A percentile compares a stretch with the other conserved stretches of the same genome.
These are phyloP conservation scores for Nyctereutes procyonoides DNA, from an alignment of 2,113 vertebrate genomes.

Conservation along the genomic window DNA sequence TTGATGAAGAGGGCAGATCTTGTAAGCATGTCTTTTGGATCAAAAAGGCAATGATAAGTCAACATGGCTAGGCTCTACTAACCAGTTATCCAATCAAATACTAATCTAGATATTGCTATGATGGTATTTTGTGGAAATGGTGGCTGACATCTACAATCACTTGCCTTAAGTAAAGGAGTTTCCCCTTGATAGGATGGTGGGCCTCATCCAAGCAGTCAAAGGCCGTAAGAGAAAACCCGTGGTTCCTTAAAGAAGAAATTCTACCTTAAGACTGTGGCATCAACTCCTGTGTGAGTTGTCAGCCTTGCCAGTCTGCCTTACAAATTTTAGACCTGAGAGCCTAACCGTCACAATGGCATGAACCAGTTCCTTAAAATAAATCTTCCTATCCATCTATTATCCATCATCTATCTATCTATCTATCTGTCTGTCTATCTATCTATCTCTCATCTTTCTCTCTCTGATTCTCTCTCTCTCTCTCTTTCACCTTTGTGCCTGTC, in stretches of 20 bases:
- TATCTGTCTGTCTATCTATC: background rate
- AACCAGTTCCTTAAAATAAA: background rate
- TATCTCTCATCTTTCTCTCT: background rate
- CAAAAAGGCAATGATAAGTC: background rate
- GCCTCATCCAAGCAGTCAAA: background rate
- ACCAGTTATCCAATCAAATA: background rate
- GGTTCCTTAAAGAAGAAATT: conserved; percentile 18
- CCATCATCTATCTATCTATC: background rate
- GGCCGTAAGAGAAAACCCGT: background rate
- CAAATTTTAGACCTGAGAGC: background rate
- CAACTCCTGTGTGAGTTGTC: background rate
- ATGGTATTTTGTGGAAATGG: background rate
- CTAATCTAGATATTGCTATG: background rate
- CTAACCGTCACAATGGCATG: too few relatives aligned
- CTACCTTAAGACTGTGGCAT: background rate
- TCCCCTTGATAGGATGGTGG: background rate
- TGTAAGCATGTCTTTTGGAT: background rate
- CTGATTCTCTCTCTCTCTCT: background rate
- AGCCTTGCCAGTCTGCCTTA: background rate
- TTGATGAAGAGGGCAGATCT: background rate
- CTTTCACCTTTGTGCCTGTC: background rate
- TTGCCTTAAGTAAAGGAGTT: background rate
- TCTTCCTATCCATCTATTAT: background rate
- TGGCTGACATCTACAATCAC: background rate
- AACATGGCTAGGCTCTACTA: background rate